Evolutionary conservation across 2,888 invertebrate species (phyloP).

Genomic region (Lasioglossum morio): DNA sequence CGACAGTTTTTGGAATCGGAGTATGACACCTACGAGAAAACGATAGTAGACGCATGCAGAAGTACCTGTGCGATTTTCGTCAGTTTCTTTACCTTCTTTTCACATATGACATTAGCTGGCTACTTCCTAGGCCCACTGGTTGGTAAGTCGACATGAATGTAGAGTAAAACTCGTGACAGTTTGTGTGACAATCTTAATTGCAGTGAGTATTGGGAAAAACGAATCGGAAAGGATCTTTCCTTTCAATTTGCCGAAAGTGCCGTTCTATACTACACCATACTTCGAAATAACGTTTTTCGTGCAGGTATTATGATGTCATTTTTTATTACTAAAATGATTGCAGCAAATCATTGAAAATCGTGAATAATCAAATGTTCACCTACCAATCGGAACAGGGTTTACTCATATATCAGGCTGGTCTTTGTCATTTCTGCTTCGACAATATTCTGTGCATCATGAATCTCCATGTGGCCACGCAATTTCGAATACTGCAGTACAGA

Average conservation of each 20-base stretch:
- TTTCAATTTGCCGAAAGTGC: slow-evolving; percentile 18
- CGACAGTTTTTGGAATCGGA: slow-evolving; percentile 47
- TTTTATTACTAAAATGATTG: neutral
- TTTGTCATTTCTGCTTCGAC: slow-evolving; percentile 70
- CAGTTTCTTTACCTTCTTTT: slow-evolving; percentile 39
- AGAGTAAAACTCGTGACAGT: too few species aligned
- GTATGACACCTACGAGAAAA: slow-evolving; percentile 38
- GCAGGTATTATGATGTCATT: neutral
- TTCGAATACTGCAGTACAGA: too few species aligned
- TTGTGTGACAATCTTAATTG: neutral
- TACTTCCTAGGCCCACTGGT: slow-evolving; percentile 42
- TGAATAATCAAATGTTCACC: neutral
- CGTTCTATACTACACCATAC: slow-evolving; percentile 4
- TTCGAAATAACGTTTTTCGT: slow-evolving; percentile 17
- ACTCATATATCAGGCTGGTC: slow-evolving; percentile 48
- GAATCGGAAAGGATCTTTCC: slow-evolving; percentile 68
- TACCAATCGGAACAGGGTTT: slow-evolving; percentile 33
- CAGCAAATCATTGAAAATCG: neutral
- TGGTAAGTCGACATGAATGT: slow-evolving; percentile 26
- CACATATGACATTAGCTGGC: slow-evolving; percentile 18
- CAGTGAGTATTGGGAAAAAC: slow-evolving; percentile 55
- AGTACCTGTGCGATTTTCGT: slow-evolving; percentile 39
- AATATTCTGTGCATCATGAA: slow-evolving; percentile 61
- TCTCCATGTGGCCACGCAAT: too few species aligned
- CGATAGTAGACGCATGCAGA: slow-evolving; percentile 23